Percentiles rank a stretch among this genome's conserved stretches.
Evolutionary conservation across 2,113 vertebrate genomes (phyloP).

Genomic region (Prolemur simus): DNA sequence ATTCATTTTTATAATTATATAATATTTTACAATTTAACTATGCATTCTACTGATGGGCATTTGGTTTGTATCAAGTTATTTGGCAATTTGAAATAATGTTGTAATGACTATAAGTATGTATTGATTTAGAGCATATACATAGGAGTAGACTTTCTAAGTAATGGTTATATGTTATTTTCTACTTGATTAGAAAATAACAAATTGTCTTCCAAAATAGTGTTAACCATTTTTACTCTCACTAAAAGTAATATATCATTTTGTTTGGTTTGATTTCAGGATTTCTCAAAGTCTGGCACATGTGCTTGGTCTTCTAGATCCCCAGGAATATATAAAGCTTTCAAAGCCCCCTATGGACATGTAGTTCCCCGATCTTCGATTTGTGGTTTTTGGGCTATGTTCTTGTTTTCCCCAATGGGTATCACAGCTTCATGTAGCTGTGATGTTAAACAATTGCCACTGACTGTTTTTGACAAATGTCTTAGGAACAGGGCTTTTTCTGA

Average conservation of each 20-base stretch:
- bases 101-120: neutral
- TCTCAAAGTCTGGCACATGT: neutral
- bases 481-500: neutral
- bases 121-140: neutral
- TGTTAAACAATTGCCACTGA: neutral
- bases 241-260: neutral
- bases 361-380: neutral
- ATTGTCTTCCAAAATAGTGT: neutral
- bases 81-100: neutral
- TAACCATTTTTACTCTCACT: neutral
- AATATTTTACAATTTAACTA: neutral
- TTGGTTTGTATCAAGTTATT: neutral
- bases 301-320: neutral
- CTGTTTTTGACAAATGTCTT: neutral
- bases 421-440: neutral
- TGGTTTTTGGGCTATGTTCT: neutral
- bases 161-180: neutral
- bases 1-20: neutral
- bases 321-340: neutral
- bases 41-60: neutral
- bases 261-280: neutral
- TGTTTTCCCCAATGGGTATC: neutral
- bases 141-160: neutral
- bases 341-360: neutral
- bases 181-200: neutral